phyloP scores from a whole-genome alignment of 1,140 invertebrate genomes.

The Acyrthosiphon pisum region DNA sequence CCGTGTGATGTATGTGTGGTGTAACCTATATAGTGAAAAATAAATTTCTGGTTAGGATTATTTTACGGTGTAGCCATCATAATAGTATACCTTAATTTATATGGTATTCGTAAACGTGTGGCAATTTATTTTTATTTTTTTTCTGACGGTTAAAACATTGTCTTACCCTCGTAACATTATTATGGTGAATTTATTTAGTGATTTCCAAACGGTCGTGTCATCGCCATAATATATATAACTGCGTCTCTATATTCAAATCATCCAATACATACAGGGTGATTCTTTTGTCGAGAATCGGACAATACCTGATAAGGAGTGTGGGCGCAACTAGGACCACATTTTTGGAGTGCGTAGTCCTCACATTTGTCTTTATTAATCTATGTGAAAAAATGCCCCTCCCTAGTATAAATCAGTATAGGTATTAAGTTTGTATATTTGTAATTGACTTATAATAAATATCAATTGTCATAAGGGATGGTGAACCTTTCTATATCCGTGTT shows the following conservation, averaged over 20 bases:
- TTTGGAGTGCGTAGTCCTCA: neutral
- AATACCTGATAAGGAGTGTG: too few relatives aligned
- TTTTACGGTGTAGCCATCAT: neutral
- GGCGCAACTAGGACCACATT: neutral
- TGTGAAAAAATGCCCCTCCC: too few relatives aligned
- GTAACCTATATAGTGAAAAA: neutral
- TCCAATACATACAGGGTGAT: too few relatives aligned
- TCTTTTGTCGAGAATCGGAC: neutral
- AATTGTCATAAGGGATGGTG: too few relatives aligned
- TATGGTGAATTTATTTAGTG: neutral
- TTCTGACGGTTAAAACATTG: neutral
- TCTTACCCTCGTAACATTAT: neutral
- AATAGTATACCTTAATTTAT: neutral
- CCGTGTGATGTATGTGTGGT: neutral
- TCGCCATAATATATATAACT: neutral
- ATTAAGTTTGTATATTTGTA: neutral
- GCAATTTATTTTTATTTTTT: neutral
- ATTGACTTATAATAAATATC: neutral
- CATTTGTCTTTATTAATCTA: too few relatives aligned
- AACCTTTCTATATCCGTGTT: too few relatives aligned
- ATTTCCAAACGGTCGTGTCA: neutral
- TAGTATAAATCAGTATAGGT: too few relatives aligned
- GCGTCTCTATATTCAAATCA: neutral
- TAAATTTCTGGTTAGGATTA: conserved; percentile 2
- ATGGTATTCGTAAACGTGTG: neutral